Conservation (phyloP, 2,888 invertebrate genomes). For the Trisateles emortualis region DNA sequence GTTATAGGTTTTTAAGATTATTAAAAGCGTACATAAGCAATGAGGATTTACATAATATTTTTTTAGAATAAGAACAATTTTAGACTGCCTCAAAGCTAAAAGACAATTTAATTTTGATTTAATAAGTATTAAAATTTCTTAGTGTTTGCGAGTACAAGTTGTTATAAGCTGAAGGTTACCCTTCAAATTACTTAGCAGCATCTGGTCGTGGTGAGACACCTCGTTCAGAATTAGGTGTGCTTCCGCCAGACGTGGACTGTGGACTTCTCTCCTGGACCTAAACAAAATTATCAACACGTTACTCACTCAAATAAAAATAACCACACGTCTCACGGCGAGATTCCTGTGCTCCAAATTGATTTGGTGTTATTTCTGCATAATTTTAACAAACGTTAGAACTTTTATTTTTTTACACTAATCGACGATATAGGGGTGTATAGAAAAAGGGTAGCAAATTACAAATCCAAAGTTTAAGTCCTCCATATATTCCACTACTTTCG, state of each 20-base stretch:
- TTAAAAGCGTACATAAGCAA: no score
- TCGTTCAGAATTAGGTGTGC: slow-evolving; percentile 77
- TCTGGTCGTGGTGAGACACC: slow-evolving; percentile 65
- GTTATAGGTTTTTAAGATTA: no score
- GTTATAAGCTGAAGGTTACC: slow-evolving; percentile 16
- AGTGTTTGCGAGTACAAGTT: no score
- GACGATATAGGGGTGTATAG: no score
- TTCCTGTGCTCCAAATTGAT: background rate
- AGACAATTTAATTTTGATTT: background rate
- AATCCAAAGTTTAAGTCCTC: no score
- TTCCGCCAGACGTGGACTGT: slow-evolving; percentile 77
- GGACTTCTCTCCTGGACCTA: slow-evolving; percentile 81
- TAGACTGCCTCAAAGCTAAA: background rate
- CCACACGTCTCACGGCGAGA: background rate
- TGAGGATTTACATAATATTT: no score
- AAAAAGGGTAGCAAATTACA: no score
- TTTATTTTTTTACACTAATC: no score
- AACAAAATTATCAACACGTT: slow-evolving; percentile 37
- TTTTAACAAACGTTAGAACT: no score
- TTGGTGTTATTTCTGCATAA: slow-evolving; percentile 3
- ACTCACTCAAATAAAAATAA: slow-evolving; percentile 31
- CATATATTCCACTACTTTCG: no score
- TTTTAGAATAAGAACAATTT: no score
- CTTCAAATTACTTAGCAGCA: slow-evolving; percentile 36
- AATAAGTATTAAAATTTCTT: background rate